Base-by-base conservation (phyloP, 2,113 vertebrate species). In the Steatornis caripensis region DNA sequence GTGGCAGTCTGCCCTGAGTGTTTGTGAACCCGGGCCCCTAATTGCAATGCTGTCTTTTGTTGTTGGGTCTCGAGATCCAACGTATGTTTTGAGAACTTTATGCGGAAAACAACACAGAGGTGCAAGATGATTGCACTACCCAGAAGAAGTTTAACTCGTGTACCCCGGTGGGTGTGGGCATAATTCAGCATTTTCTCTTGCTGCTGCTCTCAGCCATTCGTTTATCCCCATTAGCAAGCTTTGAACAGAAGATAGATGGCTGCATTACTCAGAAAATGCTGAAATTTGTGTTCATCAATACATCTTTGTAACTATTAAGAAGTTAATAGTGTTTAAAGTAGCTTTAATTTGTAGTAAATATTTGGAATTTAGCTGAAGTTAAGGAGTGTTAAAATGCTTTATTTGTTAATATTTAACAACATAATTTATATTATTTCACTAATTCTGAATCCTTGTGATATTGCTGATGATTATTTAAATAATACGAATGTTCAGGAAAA, bases 41-140 rank as follows among this genome's bases (percentile, higher is more conserved):
- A 16, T 26, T 53, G 23, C 4, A 4, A 29, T 49, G 49, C 12
- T 49, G 23, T 43, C 41, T 43, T 11, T 43, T 43, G 41, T 43
- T 43, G 41, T 43, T 58, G n/a, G n/a, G n/a, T n/a, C n/a, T n/a
- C n/a, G 22, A 48, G 13, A 32, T 32, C 20, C 36, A 26, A 43
- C 10, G 9, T 60, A 14, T 30, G 37, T 70, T 83, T 62, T 71
- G 24, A 71, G 18, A 76, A 8, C 4, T 61, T 66, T 20, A 17
- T 4, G 2, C 5, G 23, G 11, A 48, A 71, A 72, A 5, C 8
- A 23, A 14, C 30, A 29, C 1, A 1, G 6, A 60, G 65, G 22
- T 0, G 0, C 10, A 26, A 65, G 48, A 10, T 39, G 6, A 24
- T 70, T 92, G 9, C 5, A 4, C 34, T 48, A 65, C 30, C 32